These are phyloP conservation scores for Heliconius nattereri DNA, from an alignment of 1,140 invertebrate genomes.

Conservation along the genomic window DNA sequence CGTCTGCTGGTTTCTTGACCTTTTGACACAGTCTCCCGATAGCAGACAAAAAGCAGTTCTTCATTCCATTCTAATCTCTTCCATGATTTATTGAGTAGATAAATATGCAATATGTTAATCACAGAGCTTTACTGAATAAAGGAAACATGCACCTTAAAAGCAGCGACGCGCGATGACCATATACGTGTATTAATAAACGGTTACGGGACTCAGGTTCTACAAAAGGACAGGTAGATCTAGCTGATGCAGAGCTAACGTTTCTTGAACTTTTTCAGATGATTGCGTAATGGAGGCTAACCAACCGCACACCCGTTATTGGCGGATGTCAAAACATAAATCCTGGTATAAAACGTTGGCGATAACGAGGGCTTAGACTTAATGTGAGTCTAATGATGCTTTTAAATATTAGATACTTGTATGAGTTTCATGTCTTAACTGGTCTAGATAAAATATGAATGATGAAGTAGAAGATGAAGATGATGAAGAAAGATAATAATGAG, in stretches of 20 bases:
- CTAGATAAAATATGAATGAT: neutral
- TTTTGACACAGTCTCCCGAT: neutral
- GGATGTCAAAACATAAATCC: slow-evolving; percentile 35
- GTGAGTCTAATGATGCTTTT: neutral
- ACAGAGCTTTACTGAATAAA: slow-evolving; percentile 31
- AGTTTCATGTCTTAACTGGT: neutral
- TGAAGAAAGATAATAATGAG: too few species aligned
- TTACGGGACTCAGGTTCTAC: slow-evolving; percentile 35
- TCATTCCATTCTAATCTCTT: slow-evolving; percentile 15
- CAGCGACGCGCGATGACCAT: slow-evolving; percentile 30
- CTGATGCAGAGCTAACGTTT: slow-evolving; percentile 37
- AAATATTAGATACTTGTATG: neutral
- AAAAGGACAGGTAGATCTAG: slow-evolving; percentile 36
- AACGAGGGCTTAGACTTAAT: neutral
- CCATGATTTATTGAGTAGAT: neutral
- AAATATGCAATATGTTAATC: slow-evolving; percentile 10
- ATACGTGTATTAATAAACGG: slow-evolving; percentile 40
- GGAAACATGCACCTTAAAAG: slow-evolving; percentile 35
- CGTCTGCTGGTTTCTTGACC: neutral
- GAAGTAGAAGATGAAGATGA: too few species aligned
- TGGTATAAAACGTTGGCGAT: slow-evolving; percentile 26
- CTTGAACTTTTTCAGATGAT: slow-evolving; percentile 42
- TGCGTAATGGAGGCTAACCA: slow-evolving; percentile 42
- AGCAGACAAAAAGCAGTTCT: neutral
- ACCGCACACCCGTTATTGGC: slow-evolving; percentile 39